phyloP scores from a whole-genome alignment of 1,140 invertebrate genomes.

The Leptopilina boulardi region DNA sequence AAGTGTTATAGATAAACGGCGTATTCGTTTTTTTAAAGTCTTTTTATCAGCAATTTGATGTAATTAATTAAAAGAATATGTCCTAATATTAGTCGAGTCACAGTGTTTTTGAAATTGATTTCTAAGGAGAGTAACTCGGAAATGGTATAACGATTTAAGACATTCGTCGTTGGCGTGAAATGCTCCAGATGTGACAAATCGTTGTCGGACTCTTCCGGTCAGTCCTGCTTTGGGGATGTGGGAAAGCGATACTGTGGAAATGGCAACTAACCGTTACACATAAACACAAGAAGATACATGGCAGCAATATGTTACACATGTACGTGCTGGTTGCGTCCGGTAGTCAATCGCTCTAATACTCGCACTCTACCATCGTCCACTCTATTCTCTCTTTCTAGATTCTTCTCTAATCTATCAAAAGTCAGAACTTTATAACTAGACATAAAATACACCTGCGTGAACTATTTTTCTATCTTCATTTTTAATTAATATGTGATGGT shows the following conservation, averaged over 20 bases:
- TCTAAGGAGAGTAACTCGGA: background rate
- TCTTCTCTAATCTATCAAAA: conserved; percentile 3
- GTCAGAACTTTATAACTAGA: too few species aligned
- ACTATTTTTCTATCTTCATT: too few species aligned
- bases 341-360: conserved; percentile 76
- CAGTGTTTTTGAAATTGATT: background rate
- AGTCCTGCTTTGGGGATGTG: conserved; percentile 60
- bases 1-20: too few species aligned
- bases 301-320: conserved; percentile 74
- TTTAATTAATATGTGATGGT: too few species aligned
- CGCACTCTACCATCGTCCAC: conserved; percentile 56
- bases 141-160: background rate
- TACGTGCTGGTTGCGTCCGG: conserved; percentile 75
- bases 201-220: conserved; percentile 42
- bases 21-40: too few species aligned
- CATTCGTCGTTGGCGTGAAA: conserved; percentile 41
- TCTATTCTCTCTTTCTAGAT: conserved; percentile 31
- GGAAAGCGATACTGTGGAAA: conserved; percentile 60
- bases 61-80: too few species aligned
- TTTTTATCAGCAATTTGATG: too few species aligned
- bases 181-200: conserved; percentile 58
- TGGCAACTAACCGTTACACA: conserved; percentile 59
- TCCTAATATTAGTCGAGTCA: too few species aligned
- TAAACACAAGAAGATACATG: conserved; percentile 70
- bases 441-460: too few species aligned